Evolutionary conservation across 2,113 vertebrate genomes (phyloP), one percentile per base, ranked within the genome.

Genomic region (Axis porcinus): DNA sequence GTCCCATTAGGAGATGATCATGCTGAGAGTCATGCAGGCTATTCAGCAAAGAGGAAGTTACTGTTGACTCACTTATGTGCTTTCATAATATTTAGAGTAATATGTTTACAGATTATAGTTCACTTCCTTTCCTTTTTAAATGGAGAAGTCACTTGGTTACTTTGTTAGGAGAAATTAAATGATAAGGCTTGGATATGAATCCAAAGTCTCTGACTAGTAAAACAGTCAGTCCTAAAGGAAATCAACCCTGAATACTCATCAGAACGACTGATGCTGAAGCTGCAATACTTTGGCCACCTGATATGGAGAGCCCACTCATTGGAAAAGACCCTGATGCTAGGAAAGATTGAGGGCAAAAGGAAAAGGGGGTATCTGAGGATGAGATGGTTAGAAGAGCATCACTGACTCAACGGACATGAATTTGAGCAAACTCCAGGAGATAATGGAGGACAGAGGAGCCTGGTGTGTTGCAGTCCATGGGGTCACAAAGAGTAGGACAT

Each of bases 81-180:
- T 92, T 93, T 43, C 40, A 33, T 89, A 89, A 33, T 83, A 62
- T 92, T 97, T 85, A 90, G 76, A 90, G 83, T 76, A 74, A 52
- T 67, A 81, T 6, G 30, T 96, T 92, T 54, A 23, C 10, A 47
- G 33, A 89, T 85, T 87, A 58, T 47, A 30, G 30, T 58, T 91
- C 13, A 76, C 11, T 85, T 97, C 6, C 30, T 89, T 96, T 92
- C 78, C 15, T 85, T 88, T 93, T 82, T 83, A 87, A 93, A 74
- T 55, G 70, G 58, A 89, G 76, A 76, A 74, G 16, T 93, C 52
- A 86, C 30, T 89, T 86, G 28, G 33, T 96, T 78, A 67, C 54
- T 89, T 62, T 21, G 50, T 90, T 76, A 45, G 47, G 62, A 91
- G n/a, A 96, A 82, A 50, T 54, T 76, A 89, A 91, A 78, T 70